A percentile compares a stretch with the other conserved stretches of the same genome.
These are phyloP conservation scores for Busseola fusca DNA, from an alignment of 2,888 invertebrate genomes.

Conservation along the genomic window DNA sequence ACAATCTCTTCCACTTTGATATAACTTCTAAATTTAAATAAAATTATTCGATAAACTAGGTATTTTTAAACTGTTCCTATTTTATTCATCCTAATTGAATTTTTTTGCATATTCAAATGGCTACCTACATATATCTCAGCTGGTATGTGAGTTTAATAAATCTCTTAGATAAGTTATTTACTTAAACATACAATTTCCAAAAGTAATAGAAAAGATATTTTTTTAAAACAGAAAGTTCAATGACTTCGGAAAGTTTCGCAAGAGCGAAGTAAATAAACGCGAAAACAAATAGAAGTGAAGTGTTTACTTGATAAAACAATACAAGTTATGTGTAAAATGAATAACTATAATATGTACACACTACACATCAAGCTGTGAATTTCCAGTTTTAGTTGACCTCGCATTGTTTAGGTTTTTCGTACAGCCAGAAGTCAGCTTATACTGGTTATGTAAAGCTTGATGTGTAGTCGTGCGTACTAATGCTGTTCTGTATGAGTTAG, in stretches of 20 bases:
- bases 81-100: neutral
- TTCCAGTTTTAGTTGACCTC: too few species aligned
- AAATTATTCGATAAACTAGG: too few species aligned
- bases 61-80: too few species aligned
- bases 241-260: slow-evolving; percentile 36
- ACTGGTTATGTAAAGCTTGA: too few species aligned
- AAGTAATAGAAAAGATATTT: slow-evolving; percentile 34
- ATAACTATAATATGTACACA: too few species aligned
- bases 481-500: too few species aligned
- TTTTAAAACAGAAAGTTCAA: slow-evolving; percentile 32
- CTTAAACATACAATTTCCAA: slow-evolving; percentile 8
- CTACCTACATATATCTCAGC: neutral
- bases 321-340: neutral
- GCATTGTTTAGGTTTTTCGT: too few species aligned
- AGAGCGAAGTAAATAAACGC: slow-evolving; percentile 25
- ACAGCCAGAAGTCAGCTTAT: too few species aligned
- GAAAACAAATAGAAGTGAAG: slow-evolving; percentile 14
- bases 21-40: too few species aligned
- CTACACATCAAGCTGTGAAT: too few species aligned
- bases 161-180: slow-evolving; percentile 42
- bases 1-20: too few species aligned
- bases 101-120: neutral
- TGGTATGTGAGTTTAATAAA: slow-evolving; percentile 36
- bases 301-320: slow-evolving; percentile 9
- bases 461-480: too few species aligned